phyloP scores from a whole-genome alignment of 2,797 vertebrate genomes.

The Vultur gryphus region DNA sequence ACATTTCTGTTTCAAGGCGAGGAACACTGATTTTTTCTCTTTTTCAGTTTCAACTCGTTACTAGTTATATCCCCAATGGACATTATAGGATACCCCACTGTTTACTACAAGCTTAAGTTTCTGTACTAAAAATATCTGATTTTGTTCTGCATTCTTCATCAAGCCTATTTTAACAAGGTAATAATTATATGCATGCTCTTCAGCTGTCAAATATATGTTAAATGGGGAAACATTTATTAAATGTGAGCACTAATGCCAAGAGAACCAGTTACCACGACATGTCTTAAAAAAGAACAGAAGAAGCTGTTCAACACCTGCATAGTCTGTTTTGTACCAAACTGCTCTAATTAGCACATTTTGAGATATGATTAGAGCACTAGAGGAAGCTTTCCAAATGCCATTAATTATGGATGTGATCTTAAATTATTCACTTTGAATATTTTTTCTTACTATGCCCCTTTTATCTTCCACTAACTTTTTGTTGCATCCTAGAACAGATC shows the following conservation, averaged over 20 bases:
- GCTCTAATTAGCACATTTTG: slow-evolving; percentile 75
- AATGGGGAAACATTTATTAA: background rate
- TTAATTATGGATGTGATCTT: slow-evolving; percentile 78
- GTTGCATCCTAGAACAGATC: slow-evolving; percentile 64
- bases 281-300: slow-evolving; percentile 23
- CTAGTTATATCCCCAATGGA: background rate
- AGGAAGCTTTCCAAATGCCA: slow-evolving; percentile 72
- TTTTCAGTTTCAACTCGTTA: background rate
- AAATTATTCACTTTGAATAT: slow-evolving; percentile 77
- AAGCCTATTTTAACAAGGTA: slow-evolving; percentile 10
- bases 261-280: background rate
- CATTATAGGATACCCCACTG: background rate
- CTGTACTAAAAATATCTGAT: background rate
- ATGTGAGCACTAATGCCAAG: background rate
- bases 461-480: slow-evolving; percentile 71
- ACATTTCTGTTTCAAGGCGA: background rate
- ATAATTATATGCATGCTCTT: background rate
- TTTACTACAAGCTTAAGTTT: background rate
- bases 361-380: slow-evolving; percentile 72
- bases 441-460: slow-evolving; percentile 64
- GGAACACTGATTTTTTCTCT: background rate
- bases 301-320: slow-evolving; percentile 68
- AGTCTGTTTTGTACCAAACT: slow-evolving; percentile 64
- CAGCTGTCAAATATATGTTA: slow-evolving; percentile 15
- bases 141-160: background rate